Conservation (phyloP, 30 jellyfish, hydroid and myxozoan species). For the Haliclystus octoradiatus region DNA sequence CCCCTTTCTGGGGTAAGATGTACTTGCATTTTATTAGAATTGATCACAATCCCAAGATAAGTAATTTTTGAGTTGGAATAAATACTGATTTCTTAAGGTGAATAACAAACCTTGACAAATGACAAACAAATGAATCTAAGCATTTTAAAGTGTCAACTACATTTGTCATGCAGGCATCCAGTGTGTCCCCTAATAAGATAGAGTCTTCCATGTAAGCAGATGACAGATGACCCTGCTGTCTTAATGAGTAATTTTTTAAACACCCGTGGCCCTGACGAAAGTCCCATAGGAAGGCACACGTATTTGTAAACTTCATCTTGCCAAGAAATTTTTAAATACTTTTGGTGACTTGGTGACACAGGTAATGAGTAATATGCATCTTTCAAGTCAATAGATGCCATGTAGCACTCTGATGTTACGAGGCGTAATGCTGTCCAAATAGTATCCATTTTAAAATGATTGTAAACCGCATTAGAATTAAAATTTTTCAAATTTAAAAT, state of each 20-base stretch:
- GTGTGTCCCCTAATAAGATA: neutral
- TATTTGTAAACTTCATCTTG: constrained; percentile 4
- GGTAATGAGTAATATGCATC: constrained; percentile 20
- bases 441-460: constrained; percentile 9
- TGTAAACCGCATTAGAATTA: constrained; percentile 3
- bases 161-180: neutral
- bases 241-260: constrained; percentile 18
- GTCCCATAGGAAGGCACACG: constrained; percentile 20
- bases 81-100: constrained; percentile 11
- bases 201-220: constrained; percentile 25
- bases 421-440: constrained; percentile 3
- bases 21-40: constrained; percentile 11
- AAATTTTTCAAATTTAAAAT: constrained; percentile 6
- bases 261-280: constrained; percentile 31
- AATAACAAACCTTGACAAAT: constrained; percentile 13
- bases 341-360: constrained; percentile 3
- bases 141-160: neutral
- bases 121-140: constrained; percentile 17
- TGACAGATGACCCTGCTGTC: neutral
- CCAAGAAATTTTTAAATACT: constrained; percentile 3
- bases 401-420: neutral
- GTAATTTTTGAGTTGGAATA: constrained; percentile 3
- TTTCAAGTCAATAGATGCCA: constrained; percentile 7
- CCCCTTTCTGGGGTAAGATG: constrained; percentile 8
- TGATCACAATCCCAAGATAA: constrained; percentile 16